Evolutionary conservation across 2,113 vertebrate genomes (phyloP).

Genomic region (Glareola pratincola): DNA sequence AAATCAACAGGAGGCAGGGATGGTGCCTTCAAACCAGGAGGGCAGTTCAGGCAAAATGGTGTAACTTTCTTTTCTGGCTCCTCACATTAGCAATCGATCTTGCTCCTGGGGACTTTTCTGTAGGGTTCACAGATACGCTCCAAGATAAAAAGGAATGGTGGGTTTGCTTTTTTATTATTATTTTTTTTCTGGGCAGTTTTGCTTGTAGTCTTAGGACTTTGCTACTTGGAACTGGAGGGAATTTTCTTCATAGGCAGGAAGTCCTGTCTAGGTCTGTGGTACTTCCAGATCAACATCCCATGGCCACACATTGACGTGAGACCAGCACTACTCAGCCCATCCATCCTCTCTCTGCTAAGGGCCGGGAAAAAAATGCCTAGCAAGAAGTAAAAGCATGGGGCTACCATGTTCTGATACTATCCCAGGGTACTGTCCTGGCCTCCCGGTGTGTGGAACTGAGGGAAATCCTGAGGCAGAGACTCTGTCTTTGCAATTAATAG

Average conservation of each 20-base stretch:
- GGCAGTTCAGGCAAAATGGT: not conserved
- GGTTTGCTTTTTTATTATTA: not conserved
- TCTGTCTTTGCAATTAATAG: not conserved
- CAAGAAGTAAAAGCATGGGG: not conserved
- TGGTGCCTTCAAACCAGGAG: not conserved
- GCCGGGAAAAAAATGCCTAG: not conserved
- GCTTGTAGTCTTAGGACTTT: not conserved
- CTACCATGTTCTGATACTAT: not conserved
- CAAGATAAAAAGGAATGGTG: not conserved
- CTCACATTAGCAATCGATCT: not conserved
- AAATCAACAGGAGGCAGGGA: not conserved
- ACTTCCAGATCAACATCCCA: not conserved
- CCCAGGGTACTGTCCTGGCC: not conserved
- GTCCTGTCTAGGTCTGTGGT: not conserved
- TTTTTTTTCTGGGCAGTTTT: not conserved
- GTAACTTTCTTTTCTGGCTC: not conserved
- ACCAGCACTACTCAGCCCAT: not conserved
- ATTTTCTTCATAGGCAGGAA: not conserved
- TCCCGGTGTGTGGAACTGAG: not conserved
- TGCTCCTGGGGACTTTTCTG: not conserved
- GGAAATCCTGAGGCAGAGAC: not conserved
- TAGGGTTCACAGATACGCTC: not conserved
- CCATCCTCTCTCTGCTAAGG: not conserved
- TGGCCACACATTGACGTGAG: rapidly evolving
- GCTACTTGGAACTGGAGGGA: not conserved